Percentiles rank a stretch among this genome's conserved stretches.
These are phyloP conservation scores for Triplophysa tibetana DNA, from an alignment of 2,113 vertebrate genomes.

Conservation along the genomic window DNA sequence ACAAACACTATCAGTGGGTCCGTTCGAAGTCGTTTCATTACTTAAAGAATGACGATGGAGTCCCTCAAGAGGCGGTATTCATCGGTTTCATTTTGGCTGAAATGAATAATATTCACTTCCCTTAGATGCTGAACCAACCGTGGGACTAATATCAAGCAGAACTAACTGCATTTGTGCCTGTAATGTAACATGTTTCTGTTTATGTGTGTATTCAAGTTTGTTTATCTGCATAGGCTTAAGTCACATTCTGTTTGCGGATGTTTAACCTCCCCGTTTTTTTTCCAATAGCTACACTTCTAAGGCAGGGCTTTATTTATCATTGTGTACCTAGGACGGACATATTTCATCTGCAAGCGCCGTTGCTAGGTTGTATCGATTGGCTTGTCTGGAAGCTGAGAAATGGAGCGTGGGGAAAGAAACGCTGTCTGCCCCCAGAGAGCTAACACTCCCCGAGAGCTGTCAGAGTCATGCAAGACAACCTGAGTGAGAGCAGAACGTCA, in stretches of 20 bases:
- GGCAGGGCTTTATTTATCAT: conserved; percentile 75
- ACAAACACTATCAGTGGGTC: neutral
- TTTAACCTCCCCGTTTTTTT: conserved; percentile 11
- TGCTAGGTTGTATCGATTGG: conserved; percentile 73
- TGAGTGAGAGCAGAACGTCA: conserved; percentile 43
- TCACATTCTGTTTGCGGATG: neutral
- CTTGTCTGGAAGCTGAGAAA: conserved; percentile 74
- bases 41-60: no score
- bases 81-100: neutral
- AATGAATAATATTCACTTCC: neutral
- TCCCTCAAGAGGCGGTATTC: neutral
- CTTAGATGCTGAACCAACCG: neutral
- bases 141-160: neutral
- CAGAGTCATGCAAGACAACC: conserved; percentile 32
- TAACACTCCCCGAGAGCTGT: conserved; percentile 28
- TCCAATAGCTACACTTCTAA: conserved; percentile 55
- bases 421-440: conserved; percentile 44
- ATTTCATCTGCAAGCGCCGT: conserved; percentile 75
- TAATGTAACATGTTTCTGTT: neutral
- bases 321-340: conserved; percentile 76
- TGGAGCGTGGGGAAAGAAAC: conserved; percentile 62
- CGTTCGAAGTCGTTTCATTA: no score
- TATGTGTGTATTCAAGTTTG: neutral
- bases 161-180: neutral
- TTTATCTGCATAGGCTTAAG: conserved; percentile 20